Conservation (phyloP, 2,113 vertebrate genomes). For the Orcinus orca region DNA sequence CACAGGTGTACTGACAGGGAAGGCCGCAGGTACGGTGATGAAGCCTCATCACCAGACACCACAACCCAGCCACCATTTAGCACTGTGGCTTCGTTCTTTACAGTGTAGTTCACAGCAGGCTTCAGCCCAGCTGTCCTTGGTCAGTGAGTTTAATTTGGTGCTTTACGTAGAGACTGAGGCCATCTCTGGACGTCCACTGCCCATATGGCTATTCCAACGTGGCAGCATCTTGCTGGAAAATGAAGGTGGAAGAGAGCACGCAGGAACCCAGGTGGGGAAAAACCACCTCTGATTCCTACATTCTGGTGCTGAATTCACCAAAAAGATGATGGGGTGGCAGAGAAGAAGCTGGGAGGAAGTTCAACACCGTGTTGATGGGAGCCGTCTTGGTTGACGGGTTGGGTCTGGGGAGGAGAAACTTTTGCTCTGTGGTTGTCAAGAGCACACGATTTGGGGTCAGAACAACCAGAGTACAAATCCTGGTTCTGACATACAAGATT, state of each 20-base stretch:
- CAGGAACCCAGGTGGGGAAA: accelerated
- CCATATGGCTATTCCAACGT: accelerated
- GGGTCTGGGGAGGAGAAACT: too few relatives aligned
- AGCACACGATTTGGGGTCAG: too few relatives aligned
- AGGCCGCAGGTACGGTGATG: too few relatives aligned
- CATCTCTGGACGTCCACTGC: not conserved
- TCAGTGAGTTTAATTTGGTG: too few relatives aligned
- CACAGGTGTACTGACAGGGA: not conserved
- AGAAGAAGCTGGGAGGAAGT: too few relatives aligned
- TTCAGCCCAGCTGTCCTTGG: accelerated
- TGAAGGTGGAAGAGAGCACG: not conserved
- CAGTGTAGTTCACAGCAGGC: too few relatives aligned
- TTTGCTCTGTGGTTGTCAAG: too few relatives aligned
- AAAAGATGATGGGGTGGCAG: accelerated
- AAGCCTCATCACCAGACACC: accelerated
- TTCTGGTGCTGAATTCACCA: accelerated
- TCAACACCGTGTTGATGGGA: too few relatives aligned
- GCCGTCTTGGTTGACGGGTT: too few relatives aligned
- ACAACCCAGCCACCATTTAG: accelerated
- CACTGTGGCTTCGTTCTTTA: accelerated
- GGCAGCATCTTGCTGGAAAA: accelerated
- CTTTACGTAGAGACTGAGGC: not conserved
- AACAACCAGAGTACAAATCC: too few relatives aligned
- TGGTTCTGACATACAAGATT: too few relatives aligned
- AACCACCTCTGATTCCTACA: accelerated